Percentiles rank a stretch among this genome's conserved stretches.
Evolutionary conservation across 2,797 vertebrate species (phyloP).

Genomic region (Tadarida brasiliensis): DNA sequence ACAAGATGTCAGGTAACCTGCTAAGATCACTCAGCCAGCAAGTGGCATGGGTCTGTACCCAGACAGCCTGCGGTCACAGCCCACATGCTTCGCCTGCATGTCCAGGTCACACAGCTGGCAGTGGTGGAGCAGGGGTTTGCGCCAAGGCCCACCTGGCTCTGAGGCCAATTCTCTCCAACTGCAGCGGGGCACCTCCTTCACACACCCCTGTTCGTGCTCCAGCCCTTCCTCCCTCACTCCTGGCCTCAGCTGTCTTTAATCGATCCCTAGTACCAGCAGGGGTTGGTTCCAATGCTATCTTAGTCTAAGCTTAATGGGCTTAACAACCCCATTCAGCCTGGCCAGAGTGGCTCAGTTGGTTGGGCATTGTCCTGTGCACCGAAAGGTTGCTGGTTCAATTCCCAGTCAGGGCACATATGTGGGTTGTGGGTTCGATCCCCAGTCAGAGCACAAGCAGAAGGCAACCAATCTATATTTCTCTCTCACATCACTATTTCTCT

Average conservation of each 20-base stretch:
- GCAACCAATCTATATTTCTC: no score
- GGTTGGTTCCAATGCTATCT: not conserved
- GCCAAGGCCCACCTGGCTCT: not conserved
- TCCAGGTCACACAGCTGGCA: not conserved
- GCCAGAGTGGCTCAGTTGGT: no score
- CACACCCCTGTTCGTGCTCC: not conserved
- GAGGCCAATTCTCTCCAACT: not conserved
- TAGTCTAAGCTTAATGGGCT: not conserved
- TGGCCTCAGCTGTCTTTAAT: not conserved
- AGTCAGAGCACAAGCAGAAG: no score
- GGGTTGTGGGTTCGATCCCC: no score
- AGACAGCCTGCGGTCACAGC: not conserved
- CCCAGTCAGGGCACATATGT: no score
- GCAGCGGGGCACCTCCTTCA: fast-evolving
- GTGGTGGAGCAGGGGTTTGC: not conserved
- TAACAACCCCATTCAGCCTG: not conserved
- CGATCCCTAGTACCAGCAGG: not conserved
- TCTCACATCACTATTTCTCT: no score
- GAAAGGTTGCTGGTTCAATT: no score
- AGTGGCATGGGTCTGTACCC: not conserved
- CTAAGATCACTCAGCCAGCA: not conserved
- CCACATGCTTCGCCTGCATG: fast-evolving
- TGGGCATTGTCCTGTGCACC: no score
- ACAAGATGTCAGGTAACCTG: not conserved
- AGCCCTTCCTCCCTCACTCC: fast-evolving